Percentiles rank a stretch among this genome's conserved stretches.
These are phyloP conservation scores for Volucella inflata DNA, from an alignment of 2,888 invertebrate genomes.

Conservation along the genomic window DNA sequence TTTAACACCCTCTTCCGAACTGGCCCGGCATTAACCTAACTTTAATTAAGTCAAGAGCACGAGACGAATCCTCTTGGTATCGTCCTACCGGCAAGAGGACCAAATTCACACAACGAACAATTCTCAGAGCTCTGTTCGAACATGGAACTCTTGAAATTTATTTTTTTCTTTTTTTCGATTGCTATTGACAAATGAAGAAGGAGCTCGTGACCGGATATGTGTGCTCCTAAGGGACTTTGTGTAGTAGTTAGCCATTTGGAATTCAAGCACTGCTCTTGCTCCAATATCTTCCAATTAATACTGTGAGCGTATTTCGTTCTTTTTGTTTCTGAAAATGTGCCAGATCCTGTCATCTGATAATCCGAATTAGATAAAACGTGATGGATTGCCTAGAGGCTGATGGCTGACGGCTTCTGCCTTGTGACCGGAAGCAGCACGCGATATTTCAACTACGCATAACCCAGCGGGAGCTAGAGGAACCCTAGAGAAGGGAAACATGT, in stretches of 20 bases:
- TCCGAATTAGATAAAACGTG: constrained; percentile 37
- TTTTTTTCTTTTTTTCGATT: too few species aligned
- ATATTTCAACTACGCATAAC: too few species aligned
- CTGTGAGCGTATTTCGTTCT: neutral
- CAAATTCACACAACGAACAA: too few species aligned
- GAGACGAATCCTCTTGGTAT: neutral
- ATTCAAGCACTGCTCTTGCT: constrained; percentile 17
- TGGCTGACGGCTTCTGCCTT: neutral
- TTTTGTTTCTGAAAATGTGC: neutral
- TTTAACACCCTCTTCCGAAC: neutral
- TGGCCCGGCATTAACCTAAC: constrained; percentile 5
- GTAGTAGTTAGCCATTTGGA: constrained; percentile 26
- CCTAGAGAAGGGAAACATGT: too few species aligned
- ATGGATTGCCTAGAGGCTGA: constrained; percentile 17
- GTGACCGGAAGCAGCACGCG: neutral
- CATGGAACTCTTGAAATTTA: too few species aligned
- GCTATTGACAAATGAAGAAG: too few species aligned
- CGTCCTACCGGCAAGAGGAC: too few species aligned
- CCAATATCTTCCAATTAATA: constrained; percentile 37
- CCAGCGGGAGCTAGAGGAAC: too few species aligned
- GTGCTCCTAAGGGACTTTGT: neutral
- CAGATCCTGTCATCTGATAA: constrained; percentile 23
- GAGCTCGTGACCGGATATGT: too few species aligned
- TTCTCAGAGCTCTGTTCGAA: too few species aligned
- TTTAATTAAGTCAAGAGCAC: constrained; percentile 26